Evolutionary conservation across 2,888 invertebrate genomes (phyloP).

Genomic region (Nymphalis urticae): DNA sequence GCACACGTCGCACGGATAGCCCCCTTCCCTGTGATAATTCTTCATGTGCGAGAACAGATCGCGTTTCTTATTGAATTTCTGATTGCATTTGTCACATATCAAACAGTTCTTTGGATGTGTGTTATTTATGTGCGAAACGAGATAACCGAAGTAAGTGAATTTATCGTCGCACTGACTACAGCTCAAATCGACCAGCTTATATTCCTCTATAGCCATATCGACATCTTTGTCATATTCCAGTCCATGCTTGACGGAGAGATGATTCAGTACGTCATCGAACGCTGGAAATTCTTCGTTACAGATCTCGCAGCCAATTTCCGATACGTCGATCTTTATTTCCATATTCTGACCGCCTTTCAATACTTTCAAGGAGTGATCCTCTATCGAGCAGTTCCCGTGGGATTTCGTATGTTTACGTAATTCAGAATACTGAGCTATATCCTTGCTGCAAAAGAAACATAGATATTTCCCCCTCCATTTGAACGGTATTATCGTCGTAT

Average conservation of each 20-base stretch:
- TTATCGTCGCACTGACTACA: slow-evolving; percentile 64
- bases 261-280: slow-evolving; percentile 58
- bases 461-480: slow-evolving; percentile 77
- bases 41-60: slow-evolving; percentile 74
- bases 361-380: slow-evolving; percentile 69
- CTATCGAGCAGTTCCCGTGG: slow-evolving; percentile 66
- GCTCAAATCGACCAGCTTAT: slow-evolving; percentile 60
- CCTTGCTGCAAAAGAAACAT: slow-evolving; percentile 74
- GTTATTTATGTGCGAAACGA: slow-evolving; percentile 71
- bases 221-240: slow-evolving; percentile 63
- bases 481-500: slow-evolving; percentile 71
- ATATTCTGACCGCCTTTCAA: slow-evolving; percentile 73
- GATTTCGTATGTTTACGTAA: slow-evolving; percentile 65
- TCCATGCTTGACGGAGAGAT: slow-evolving; percentile 61
- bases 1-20: slow-evolving; percentile 68
- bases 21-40: slow-evolving; percentile 74
- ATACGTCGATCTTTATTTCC: slow-evolving; percentile 75
- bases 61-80: slow-evolving; percentile 71
- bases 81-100: slow-evolving; percentile 70
- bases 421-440: slow-evolving; percentile 60
- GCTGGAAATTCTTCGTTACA: slow-evolving; percentile 55
- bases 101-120: slow-evolving; percentile 71
- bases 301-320: slow-evolving; percentile 62
- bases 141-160: slow-evolving; percentile 69
- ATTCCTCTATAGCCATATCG: slow-evolving; percentile 73